These are phyloP conservation scores for Tetraneura akinire DNA, from an alignment of 1,140 invertebrate genomes.

Conservation along the genomic window DNA sequence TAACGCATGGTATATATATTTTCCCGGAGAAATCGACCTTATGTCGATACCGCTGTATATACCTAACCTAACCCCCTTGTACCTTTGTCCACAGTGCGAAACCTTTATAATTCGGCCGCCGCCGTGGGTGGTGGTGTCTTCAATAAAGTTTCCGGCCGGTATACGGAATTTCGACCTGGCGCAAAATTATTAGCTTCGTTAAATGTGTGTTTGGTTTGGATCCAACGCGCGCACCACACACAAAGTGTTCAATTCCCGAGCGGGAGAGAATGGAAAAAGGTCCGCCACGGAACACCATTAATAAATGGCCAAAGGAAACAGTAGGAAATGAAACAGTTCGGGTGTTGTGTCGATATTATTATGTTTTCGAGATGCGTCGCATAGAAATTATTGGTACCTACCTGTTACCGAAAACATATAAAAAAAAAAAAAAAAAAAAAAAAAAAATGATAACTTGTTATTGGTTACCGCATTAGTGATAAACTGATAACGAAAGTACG, in stretches of 20 bases:
- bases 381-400: slow-evolving; percentile 11
- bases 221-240: slow-evolving; percentile 14
- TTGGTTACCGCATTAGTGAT: slow-evolving; percentile 7
- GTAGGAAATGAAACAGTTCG: slow-evolving; percentile 37
- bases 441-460: no score
- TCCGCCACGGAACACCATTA: slow-evolving; percentile 1
- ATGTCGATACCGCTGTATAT: slow-evolving; percentile 9
- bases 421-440: no score
- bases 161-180: slow-evolving; percentile 32
- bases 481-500: no score
- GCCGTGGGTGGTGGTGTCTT: background rate
- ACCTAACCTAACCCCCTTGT: background rate
- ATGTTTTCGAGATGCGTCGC: slow-evolving; percentile 26
- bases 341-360: slow-evolving; percentile 18
- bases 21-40: slow-evolving; percentile 4
- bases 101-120: slow-evolving; percentile 2
- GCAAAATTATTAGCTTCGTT: slow-evolving; percentile 47
- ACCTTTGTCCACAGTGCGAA: background rate
- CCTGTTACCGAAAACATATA: slow-evolving; percentile 15
- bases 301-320: slow-evolving; percentile 32
- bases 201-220: slow-evolving; percentile 37
- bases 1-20: background rate
- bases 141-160: slow-evolving; percentile 42
- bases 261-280: slow-evolving; percentile 14
- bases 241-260: slow-evolving; percentile 44